These are phyloP conservation scores for Capitulum mitella DNA, from an alignment of 2,888 invertebrate genomes.

Conservation along the genomic window DNA sequence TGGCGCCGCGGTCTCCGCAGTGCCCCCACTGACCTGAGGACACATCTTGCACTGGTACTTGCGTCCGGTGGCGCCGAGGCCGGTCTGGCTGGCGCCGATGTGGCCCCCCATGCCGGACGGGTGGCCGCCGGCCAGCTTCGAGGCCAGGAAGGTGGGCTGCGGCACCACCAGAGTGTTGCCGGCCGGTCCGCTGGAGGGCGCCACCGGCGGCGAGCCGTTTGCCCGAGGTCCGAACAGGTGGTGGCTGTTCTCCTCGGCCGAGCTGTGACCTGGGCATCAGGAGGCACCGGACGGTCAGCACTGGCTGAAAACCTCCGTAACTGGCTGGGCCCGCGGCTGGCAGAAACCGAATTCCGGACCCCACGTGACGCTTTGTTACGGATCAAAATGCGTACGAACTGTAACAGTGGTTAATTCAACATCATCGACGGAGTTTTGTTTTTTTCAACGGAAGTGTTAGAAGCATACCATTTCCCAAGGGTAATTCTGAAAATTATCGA, in stretches of 20 bases:
- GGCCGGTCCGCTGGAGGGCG: slow-evolving; percentile 37
- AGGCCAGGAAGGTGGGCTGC: slow-evolving; percentile 33
- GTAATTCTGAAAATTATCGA: too few species aligned
- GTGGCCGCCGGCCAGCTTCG: slow-evolving; percentile 32
- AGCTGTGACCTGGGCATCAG: slow-evolving; percentile 16
- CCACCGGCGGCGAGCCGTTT: slow-evolving; percentile 46
- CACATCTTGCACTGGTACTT: slow-evolving; percentile 37
- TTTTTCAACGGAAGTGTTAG: too few species aligned
- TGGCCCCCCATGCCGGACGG: slow-evolving; percentile 32
- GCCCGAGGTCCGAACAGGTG: not conserved
- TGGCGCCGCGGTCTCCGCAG: too few species aligned
- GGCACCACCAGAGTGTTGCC: slow-evolving; percentile 36
- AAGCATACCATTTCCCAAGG: too few species aligned
- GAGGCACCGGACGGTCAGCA: too few species aligned
- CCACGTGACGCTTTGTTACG: too few species aligned
- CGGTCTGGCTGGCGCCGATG: not conserved
- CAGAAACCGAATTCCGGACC: too few species aligned
- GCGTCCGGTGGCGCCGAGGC: slow-evolving; percentile 28
- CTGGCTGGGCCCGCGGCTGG: too few species aligned
- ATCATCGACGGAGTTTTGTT: too few species aligned
- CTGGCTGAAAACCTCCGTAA: too few species aligned
- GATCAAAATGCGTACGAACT: too few species aligned
- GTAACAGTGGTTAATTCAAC: too few species aligned
- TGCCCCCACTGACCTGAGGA: slow-evolving; percentile 34
- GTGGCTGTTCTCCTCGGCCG: not conserved